Percentiles rank a stretch among this genome's conserved stretches.
Conservation (phyloP, 2,888 invertebrate species). For the Hyalella azteca region DNA sequence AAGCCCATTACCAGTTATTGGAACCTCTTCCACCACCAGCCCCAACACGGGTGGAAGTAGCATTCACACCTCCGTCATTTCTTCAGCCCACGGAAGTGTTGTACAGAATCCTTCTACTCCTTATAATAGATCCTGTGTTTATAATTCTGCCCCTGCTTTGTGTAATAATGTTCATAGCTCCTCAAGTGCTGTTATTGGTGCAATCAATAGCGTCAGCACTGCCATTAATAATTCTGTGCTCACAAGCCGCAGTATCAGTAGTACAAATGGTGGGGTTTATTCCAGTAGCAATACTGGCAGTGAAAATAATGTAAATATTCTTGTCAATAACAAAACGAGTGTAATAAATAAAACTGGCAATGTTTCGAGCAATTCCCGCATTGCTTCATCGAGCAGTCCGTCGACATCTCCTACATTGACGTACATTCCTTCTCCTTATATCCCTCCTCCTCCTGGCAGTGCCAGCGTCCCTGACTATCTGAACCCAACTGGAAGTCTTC, state of each 20-base stretch:
- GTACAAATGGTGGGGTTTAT: neutral
- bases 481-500: neutral
- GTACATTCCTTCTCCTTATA: constrained; percentile 52
- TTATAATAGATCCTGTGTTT: neutral
- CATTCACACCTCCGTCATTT: neutral
- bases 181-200: neutral
- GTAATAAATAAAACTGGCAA: constrained; percentile 31
- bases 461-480: neutral
- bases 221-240: neutral
- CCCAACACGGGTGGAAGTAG: neutral
- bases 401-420: constrained; percentile 16
- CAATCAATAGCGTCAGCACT: neutral
- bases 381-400: constrained; percentile 1
- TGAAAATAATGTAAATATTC: constrained; percentile 16
- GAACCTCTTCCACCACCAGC: neutral
- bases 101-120: neutral
- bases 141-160: neutral
- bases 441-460: constrained; percentile 45
- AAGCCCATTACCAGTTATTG: neutral
- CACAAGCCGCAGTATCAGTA: constrained; percentile 10
- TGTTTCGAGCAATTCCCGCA: constrained; percentile 1
- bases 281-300: constrained; percentile 15
- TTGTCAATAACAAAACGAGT: constrained; percentile 17
- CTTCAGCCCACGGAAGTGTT: neutral
- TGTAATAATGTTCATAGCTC: neutral